Conservation (phyloP, 2,113 vertebrate genomes). For the Phalacrocorax aristotelis region DNA sequence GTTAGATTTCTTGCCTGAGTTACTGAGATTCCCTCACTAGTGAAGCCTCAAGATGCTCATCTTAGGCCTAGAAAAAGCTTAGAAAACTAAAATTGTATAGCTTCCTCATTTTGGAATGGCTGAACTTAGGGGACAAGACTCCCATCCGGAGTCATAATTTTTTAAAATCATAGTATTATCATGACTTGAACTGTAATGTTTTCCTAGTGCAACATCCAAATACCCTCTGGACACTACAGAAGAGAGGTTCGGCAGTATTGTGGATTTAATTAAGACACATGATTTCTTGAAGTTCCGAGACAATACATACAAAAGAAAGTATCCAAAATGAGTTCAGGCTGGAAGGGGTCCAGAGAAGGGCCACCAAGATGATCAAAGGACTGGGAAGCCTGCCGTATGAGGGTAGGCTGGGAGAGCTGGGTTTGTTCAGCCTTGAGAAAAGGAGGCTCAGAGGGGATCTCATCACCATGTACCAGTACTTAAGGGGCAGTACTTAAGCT, state of each 20-base stretch:
- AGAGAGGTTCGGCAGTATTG: neutral
- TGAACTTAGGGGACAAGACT: neutral
- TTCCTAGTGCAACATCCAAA: neutral
- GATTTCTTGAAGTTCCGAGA: neutral
- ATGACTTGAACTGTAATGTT: neutral
- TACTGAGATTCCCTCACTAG: neutral
- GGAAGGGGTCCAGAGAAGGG: too few species aligned
- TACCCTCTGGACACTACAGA: neutral
- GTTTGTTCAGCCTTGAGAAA: too few species aligned
- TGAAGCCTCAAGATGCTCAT: neutral
- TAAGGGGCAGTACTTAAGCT: too few species aligned
- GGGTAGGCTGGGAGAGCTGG: too few species aligned
- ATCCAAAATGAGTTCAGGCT: neutral
- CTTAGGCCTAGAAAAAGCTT: neutral
- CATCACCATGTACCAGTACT: too few species aligned
- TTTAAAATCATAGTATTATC: neutral
- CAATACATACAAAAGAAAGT: neutral
- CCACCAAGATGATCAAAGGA: too few species aligned
- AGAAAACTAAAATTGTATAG: neutral
- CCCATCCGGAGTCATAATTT: neutral
- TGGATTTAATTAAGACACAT: neutral
- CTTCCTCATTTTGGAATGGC: neutral
- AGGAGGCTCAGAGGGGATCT: too few species aligned
- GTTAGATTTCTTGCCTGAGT: neutral
- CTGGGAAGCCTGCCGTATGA: too few species aligned